phyloP scores from a whole-genome alignment of 1,140 invertebrate genomes.

The Periplaneta americana region DNA sequence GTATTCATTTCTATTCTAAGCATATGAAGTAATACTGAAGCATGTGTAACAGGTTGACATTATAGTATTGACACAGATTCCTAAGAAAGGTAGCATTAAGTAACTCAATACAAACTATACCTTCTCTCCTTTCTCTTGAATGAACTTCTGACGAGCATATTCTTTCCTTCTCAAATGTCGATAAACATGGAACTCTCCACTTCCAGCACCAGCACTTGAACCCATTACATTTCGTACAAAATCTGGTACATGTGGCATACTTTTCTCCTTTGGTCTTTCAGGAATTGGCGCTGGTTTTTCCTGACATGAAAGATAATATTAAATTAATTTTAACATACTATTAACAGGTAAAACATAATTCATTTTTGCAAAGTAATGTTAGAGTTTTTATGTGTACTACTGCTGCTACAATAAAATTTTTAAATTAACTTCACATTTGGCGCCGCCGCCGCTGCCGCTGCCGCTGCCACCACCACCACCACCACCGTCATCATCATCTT shows the following conservation, averaged over 20 bases:
- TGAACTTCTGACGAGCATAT: slow-evolving; percentile 89
- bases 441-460: too few relatives aligned
- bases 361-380: not conserved
- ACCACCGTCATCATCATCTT: too few relatives aligned
- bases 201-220: slow-evolving; percentile 95
- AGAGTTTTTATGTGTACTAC: too few relatives aligned
- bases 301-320: slow-evolving; percentile 53
- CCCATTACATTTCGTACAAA: slow-evolving; percentile 98
- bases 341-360: not conserved
- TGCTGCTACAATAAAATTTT: too few relatives aligned
- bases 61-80: too few relatives aligned
- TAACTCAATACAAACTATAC: too few relatives aligned
- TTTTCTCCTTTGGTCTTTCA: slow-evolving; percentile 70
- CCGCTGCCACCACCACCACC: too few relatives aligned
- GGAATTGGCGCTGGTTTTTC: slow-evolving; percentile 86
- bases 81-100: too few relatives aligned
- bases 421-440: too few relatives aligned
- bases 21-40: too few relatives aligned
- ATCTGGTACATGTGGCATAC: slow-evolving; percentile 74
- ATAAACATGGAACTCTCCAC: slow-evolving; percentile 98
- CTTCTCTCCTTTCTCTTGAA: slow-evolving; percentile 81
- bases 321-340: not conserved
- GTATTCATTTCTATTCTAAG: too few relatives aligned
- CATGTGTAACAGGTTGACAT: too few relatives aligned
- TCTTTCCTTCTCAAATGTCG: slow-evolving; percentile 90